Evolutionary conservation across 2,888 invertebrate species (phyloP).

Genomic region (Choristoneura rosaceana): DNA sequence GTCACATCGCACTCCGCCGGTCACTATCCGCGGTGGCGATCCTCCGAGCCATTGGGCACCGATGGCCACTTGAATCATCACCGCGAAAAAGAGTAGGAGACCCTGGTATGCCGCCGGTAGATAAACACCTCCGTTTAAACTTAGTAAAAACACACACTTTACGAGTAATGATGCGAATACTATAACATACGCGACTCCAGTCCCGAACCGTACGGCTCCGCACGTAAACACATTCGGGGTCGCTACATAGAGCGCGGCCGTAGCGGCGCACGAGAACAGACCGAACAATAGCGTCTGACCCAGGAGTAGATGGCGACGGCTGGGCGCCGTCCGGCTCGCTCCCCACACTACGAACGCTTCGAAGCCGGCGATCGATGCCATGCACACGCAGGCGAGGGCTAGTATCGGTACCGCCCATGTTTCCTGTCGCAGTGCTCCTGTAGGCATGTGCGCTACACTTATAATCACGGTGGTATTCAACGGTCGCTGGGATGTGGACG

Average conservation of each 20-base stretch:
- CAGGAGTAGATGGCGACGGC: conserved; percentile 93
- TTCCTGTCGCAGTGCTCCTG: conserved; percentile 87
- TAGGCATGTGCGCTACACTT: conserved; percentile 55
- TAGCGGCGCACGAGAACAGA: conserved; percentile 91
- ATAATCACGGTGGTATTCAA: conserved; percentile 60
- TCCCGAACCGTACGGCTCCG: conserved; percentile 92
- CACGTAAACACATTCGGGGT: conserved; percentile 92
- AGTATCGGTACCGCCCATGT: conserved; percentile 96
- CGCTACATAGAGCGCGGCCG: conserved; percentile 91
- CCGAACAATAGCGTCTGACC: conserved; percentile 95
- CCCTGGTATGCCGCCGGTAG: conserved; percentile 97
- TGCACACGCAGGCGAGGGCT: conserved; percentile 92
- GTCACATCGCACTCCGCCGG: conserved; percentile 83
- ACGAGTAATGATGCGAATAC: conserved; percentile 96
- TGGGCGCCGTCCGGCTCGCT: conserved; percentile 92
- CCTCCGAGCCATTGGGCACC: conserved; percentile 94
- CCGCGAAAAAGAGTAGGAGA: conserved; percentile 94
- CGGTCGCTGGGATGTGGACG: conserved; percentile 58
- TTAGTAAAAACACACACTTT: conserved; percentile 96
- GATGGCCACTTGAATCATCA: conserved; percentile 95
- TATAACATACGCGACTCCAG: conserved; percentile 93
- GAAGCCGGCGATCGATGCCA: conserved; percentile 94
- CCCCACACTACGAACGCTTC: conserved; percentile 95
- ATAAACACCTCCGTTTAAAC: conserved; percentile 96
- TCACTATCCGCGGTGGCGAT: conserved; percentile 86